phyloP scores from a whole-genome alignment of 1,140 invertebrate genomes.

The Rhopalosiphum padi region DNA sequence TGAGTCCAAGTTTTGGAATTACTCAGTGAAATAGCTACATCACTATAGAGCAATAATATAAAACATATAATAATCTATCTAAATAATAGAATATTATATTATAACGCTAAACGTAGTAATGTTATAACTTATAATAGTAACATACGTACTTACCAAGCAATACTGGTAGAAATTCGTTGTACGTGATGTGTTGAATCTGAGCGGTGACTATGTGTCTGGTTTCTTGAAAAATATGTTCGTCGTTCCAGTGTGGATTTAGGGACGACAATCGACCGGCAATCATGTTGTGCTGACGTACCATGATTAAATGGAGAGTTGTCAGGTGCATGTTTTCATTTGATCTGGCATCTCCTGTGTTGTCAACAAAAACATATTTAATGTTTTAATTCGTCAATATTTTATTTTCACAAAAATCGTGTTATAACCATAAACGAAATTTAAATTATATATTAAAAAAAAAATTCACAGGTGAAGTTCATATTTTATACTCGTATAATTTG shows the following conservation, averaged over 20 bases:
- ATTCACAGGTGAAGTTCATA: not conserved
- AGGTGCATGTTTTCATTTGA: slow-evolving; percentile 84
- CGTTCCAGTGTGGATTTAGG: slow-evolving; percentile 84
- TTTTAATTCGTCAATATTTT: not conserved
- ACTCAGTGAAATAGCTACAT: too few relatives aligned
- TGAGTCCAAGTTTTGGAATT: not conserved
- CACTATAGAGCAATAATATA: not conserved
- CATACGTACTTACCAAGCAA: slow-evolving; percentile 71
- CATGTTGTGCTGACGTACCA: slow-evolving; percentile 84
- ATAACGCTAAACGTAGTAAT: not conserved
- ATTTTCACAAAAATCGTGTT: not conserved
- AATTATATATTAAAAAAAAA: not conserved
- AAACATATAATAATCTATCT: not conserved
- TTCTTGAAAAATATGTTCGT: slow-evolving; percentile 83
- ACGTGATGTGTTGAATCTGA: slow-evolving; percentile 86
- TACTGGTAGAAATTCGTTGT: slow-evolving; percentile 85
- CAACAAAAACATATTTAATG: not conserved
- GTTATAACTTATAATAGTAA: not conserved
- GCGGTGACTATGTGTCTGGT: slow-evolving; percentile 79
- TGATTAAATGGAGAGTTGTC: slow-evolving; percentile 81
- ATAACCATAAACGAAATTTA: not conserved
- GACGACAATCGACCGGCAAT: slow-evolving; percentile 71
- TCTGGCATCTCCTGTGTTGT: slow-evolving; percentile 73
- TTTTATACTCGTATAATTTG: not conserved
- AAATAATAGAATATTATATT: too few relatives aligned